These are phyloP conservation scores for Anthopleura xanthogrammica DNA, from an alignment of 92 coral and sea anemone species.

Conservation along the genomic window DNA sequence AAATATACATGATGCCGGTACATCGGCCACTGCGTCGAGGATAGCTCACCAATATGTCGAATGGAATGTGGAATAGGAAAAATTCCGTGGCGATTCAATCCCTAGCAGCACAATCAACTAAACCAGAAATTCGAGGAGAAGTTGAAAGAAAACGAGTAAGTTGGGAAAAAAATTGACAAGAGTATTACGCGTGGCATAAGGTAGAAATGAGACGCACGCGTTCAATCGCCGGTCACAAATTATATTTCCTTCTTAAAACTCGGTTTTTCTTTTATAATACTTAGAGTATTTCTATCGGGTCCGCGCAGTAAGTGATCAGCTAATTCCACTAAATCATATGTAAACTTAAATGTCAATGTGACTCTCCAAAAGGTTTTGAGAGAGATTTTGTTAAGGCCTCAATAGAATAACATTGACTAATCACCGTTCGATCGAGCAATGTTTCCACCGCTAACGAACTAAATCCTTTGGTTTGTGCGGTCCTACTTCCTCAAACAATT, in stretches of 20 bases:
- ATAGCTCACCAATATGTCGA: constrained; percentile 71
- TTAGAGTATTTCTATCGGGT: not conserved
- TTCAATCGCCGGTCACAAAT: constrained; percentile 2
- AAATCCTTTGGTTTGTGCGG: not conserved
- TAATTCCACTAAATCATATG: constrained; percentile 11
- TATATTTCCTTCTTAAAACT: not conserved
- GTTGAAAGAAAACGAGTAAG: constrained; percentile 41
- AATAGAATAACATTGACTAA: not conserved
- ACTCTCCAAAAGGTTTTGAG: not conserved
- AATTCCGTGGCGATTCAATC: constrained; percentile 93
- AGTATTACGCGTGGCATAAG: constrained; percentile 2
- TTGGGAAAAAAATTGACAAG: constrained; percentile 1
- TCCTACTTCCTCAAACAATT: not conserved
- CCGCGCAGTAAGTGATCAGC: constrained; percentile 10
- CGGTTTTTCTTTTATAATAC: not conserved
- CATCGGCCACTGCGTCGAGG: constrained; percentile 36
- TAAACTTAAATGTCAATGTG: not conserved
- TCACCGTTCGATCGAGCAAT: not conserved
- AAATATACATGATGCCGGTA: constrained; percentile 94
- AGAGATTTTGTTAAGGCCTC: constrained; percentile 4
- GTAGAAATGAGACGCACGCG: constrained; percentile 7
- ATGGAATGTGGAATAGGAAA: constrained; percentile 93
- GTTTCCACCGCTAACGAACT: not conserved
- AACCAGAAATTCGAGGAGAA: constrained; percentile 53
- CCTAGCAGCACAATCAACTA: constrained; percentile 65